These are phyloP conservation scores for Mesembrinibis cayennensis DNA, from an alignment of 2,113 vertebrate species.

Conservation along the genomic window DNA sequence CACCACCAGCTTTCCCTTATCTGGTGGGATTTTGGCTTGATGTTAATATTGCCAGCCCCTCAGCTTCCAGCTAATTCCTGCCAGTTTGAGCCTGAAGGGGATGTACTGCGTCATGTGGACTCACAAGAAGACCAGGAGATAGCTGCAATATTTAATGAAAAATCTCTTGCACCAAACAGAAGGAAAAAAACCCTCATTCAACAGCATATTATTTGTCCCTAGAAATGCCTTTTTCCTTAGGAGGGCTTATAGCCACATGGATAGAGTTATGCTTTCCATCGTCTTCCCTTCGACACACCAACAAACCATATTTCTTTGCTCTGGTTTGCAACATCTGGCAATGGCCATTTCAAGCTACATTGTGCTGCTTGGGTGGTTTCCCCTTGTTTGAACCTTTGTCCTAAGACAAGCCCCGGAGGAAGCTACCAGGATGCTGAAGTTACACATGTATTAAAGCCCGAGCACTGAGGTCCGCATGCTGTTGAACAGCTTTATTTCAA, in stretches of 20 bases:
- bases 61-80: not conserved
- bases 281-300: not conserved
- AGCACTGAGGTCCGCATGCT: fast-evolving
- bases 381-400: not conserved
- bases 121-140: not conserved
- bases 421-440: not conserved
- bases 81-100: not conserved
- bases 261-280: not conserved
- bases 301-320: not conserved
- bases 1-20: not conserved
- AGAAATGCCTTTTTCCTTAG: not conserved
- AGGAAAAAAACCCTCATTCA: not conserved
- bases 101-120: fast-evolving
- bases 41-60: not conserved
- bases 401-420: not conserved
- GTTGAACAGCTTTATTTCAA: not conserved
- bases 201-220: not conserved
- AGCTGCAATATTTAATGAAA: not conserved
- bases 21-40: not conserved
- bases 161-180: not conserved
- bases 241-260: not conserved
- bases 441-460: not conserved
- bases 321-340: not conserved
- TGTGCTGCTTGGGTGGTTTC: not conserved
- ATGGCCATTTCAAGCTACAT: fast-evolving